A percentile compares a stretch with the other conserved stretches of the same genome.
phyloP scores from a whole-genome alignment of 2,113 vertebrate genomes.

The Macroglossus sobrinus region DNA sequence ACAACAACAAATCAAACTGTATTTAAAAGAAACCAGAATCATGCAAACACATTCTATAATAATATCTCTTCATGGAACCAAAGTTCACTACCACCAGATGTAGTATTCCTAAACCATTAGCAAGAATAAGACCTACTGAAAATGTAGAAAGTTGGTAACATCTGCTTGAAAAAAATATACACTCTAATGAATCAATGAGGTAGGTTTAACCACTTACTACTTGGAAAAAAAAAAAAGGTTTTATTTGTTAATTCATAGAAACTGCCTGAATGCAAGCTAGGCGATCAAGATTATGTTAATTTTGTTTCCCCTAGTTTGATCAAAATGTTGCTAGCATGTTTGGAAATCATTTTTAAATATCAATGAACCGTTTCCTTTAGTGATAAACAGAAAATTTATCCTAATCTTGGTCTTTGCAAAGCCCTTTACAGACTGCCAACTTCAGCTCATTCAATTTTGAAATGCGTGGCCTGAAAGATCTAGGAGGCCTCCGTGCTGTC shows the following conservation, averaged over 20 bases:
- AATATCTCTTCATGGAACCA: background rate
- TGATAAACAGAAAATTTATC: background rate
- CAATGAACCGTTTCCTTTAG: background rate
- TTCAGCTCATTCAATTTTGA: background rate
- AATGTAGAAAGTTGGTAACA: background rate
- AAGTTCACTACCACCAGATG: background rate
- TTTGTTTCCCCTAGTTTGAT: background rate
- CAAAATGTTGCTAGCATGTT: background rate
- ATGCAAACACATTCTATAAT: background rate
- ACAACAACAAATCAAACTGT: background rate
- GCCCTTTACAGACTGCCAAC: background rate
- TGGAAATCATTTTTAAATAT: background rate
- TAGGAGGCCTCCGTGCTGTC: background rate
- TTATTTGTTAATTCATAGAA: constrained; percentile 8
- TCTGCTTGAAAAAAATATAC: background rate
- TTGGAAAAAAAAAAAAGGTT: background rate
- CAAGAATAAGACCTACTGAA: background rate
- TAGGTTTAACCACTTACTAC: background rate
- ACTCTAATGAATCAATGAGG: background rate
- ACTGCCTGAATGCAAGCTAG: background rate
- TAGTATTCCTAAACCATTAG: background rate
- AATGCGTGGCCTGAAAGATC: background rate
- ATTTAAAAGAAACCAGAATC: background rate
- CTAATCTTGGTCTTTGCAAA: background rate
- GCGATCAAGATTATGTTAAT: background rate